Evolutionary conservation across 2,888 invertebrate species (phyloP).

Genomic region (Phoenoteleia sp.): DNA sequence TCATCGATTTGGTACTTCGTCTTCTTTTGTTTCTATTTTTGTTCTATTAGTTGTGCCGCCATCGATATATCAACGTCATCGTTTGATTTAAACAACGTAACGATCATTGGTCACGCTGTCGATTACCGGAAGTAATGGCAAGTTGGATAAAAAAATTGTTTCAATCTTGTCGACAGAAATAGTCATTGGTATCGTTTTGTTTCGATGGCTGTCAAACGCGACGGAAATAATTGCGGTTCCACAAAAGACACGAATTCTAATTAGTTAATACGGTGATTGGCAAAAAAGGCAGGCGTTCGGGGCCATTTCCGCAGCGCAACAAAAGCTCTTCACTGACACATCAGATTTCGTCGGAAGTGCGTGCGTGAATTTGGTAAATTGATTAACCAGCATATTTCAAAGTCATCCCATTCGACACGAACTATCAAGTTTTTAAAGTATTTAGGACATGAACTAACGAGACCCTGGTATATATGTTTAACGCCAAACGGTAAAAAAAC

Average conservation of each 20-base stretch:
- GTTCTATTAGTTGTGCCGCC: constrained; percentile 76
- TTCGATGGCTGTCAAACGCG: background rate
- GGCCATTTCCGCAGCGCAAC: too few species aligned
- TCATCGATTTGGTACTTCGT: constrained; percentile 65
- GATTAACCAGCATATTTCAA: background rate
- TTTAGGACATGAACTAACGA: background rate
- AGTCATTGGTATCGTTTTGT: constrained; percentile 47
- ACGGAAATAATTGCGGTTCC: background rate
- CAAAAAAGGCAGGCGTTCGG: too few species aligned
- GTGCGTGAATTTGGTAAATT: background rate
- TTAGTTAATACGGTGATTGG: background rate
- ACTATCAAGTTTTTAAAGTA: background rate
- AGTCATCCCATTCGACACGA: too few species aligned
- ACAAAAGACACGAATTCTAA: background rate
- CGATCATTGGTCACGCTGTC: constrained; percentile 73
- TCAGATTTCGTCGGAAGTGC: background rate
- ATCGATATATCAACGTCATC: constrained; percentile 79
- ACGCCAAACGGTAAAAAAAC: constrained; percentile 9
- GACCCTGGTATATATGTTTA: background rate
- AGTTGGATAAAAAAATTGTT: constrained; percentile 57
- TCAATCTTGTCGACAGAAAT: constrained; percentile 44
- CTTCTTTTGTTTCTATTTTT: constrained; percentile 74
- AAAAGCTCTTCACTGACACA: too few species aligned
- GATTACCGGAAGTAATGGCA: constrained; percentile 64
- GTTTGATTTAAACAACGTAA: constrained; percentile 72